Base-by-base conservation (phyloP, 1,140 invertebrate species). In the Drosophila azteca region DNA sequence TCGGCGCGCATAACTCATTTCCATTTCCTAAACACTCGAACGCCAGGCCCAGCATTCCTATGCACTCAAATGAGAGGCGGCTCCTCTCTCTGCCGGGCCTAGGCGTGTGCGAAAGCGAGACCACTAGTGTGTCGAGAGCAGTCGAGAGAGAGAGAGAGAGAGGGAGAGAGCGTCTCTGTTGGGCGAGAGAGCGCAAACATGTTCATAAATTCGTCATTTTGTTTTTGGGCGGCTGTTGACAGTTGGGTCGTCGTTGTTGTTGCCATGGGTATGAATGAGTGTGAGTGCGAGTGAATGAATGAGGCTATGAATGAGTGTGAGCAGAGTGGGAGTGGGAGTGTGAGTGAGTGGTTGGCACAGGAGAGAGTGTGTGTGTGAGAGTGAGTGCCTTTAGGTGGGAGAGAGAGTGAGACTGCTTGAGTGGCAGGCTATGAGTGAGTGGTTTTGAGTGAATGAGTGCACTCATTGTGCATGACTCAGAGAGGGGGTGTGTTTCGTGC, bases 171-270 rank as follows among this genome's bases (percentile, higher is more conserved):
- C 17, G 11, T 73, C 71, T 53, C 71, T 8, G 11, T 63, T 46
- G 52, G 31, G 48, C 69, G 69, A 77, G 69, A 77, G 53, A 68
- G 63, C 79, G 58, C 69, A 68, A 78, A 74, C 77, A 73, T 89
- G 79, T 84, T 89, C 83, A 90, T 90, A 89, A 90, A 90, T 90
- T 90, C 89, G 81, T 90, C 89, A 90, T 90, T 90, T 90, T 90
- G 89, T 90, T 90, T 90, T 90, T 80, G 50, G 60, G 48, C 39
- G 57, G 60, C 72, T 87, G 89, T 83, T 90, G 89, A 90, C 89
- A 90, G 88, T 89, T 87, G 77, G 67, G 35, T 78, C 73, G 67
- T 63, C 52, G 72, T 68, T 72, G 62, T 66, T 84, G 67, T 66
- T 81, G 74, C 49, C 48, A 64, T 77, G 53, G 66, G 46, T 48